Evolutionary conservation across 2,113 vertebrate species (phyloP).

Genomic region (Gasterosteus nipponicus): DNA sequence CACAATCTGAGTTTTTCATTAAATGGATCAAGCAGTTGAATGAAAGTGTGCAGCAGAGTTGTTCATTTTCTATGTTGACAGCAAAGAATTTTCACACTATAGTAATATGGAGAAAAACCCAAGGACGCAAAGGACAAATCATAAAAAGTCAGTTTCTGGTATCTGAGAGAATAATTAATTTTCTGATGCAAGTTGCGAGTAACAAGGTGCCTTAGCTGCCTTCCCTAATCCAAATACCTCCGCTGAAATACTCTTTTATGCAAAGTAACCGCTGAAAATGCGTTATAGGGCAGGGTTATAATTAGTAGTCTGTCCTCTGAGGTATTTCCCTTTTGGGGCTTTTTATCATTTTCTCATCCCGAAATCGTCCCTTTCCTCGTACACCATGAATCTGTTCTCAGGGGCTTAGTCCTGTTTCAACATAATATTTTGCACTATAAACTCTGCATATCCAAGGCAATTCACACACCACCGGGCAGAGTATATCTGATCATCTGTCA

Average conservation of each 20-base stretch:
- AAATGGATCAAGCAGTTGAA: not conserved
- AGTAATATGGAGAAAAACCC: not conserved
- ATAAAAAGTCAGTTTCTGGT: not conserved
- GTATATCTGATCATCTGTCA: not conserved
- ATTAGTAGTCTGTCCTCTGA: not conserved
- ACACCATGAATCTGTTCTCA: not conserved
- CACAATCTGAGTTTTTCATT: constrained; percentile 8
- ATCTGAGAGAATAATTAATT: not conserved
- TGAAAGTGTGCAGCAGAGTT: not conserved
- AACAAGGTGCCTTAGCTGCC: constrained; percentile 14
- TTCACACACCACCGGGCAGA: not conserved
- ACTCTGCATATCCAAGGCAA: not conserved
- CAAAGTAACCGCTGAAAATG: constrained; percentile 9
- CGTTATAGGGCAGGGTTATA: not conserved
- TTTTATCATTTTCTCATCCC: not conserved
- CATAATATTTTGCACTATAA: not conserved
- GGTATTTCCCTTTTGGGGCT: not conserved
- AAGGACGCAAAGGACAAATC: not conserved
- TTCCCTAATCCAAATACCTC: constrained; percentile 24
- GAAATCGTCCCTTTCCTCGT: not conserved
- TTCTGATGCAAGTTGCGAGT: not conserved
- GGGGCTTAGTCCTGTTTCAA: too few relatives aligned
- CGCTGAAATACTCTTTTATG: constrained; percentile 32
- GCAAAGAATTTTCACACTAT: not conserved
- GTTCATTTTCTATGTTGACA: too few relatives aligned